Base-by-base conservation (phyloP, 2,797 vertebrate genomes). In the Danionella dracula region DNA sequence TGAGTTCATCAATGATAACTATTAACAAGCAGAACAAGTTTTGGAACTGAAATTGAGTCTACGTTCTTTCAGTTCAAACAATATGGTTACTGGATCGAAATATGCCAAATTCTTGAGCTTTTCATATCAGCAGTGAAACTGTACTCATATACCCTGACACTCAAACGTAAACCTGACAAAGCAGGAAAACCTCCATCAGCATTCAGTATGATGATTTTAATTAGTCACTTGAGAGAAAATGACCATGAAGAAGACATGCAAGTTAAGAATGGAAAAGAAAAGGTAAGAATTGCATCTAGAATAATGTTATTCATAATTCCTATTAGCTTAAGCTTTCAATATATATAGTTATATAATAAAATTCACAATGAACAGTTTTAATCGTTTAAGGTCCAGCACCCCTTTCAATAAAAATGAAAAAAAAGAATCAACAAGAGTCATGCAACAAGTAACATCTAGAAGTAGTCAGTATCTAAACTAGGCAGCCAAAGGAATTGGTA, bases 201-300 rank as follows among this genome's bases (percentile, higher is more conserved):
- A 55, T 66, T 61, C 50, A 58, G 65, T 61, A 21, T 61, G 56
- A 60, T 70, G 66, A 17, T 66, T 69, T 58, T 56, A 41, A 44
- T 70, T 66, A 64, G 40, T 35, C 8, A 31, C 49, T 48, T 69
- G 66, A 48, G 40, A 66, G 31, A 69, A 64, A 69, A 65, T 31
- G 19, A 59, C 19, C 31, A n/a, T 35, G n/a, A n/a, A n/a, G n/a
- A n/a, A n/a, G n/a, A n/a, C n/a, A n/a, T n/a, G n/a, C n/a, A n/a
- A n/a, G n/a, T n/a, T n/a, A n/a, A n/a, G n/a, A n/a, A n/a, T 54
- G 41, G 57, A 48, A 58, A 51, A 38, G 40, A 20, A 40, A 23
- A 49, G 49, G 34, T 20, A 64, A 64, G 13, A 34, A 62, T 27
- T 51, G 58, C 32, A 69, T 57, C 54, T 27, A 63, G n/a, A n/a